Base-by-base conservation (phyloP, 1,140 invertebrate genomes). In the Bombyx mandarina region DNA sequence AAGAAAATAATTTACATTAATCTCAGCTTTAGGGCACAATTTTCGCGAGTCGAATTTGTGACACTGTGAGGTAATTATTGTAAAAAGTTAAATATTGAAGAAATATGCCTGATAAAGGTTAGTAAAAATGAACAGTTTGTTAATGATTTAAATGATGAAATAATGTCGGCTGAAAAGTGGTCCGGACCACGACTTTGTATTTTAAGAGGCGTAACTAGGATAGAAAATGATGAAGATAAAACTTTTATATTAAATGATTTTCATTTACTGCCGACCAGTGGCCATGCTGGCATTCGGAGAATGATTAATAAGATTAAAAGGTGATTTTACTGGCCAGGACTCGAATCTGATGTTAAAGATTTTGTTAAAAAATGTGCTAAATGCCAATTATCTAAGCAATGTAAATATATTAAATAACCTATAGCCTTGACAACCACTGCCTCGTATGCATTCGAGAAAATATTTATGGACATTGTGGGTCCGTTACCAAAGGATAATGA, bases 301-400 rank as follows among this genome's bases (percentile, higher is more conserved):
- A 61, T 60, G 53, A 9, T 49, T 1, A 65, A 61, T 51, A 65
- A 55, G 56, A 65, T 65, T 48, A 65, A 61, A 54, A 61, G 45
- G 35, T 45, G 52, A 45, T 65, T 49, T 54, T 65, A 56, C 44
- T 62, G 63, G 63, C 54, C 63, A 52, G 18, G 42, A n/a, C 10
- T 61, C 22, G 53, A 61, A 12, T 50, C 58, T 12, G 56, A 65
- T 43, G 59, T 65, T 43, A 53, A 12, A 56, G 35, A 53, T 12
- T 61, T 58, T 35, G 26, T 35, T 35, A 35, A 35, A 35, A 35
- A 35, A 35, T 35, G 26, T 35, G 26, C 26, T 5, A 35, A 35
- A 0, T 35, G 26, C 26, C 26, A 1, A 35, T 35, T 35, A 35
- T 35, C 4, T 35, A 35, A 35, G 26, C 26, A 35, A 3, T 35